Base-by-base conservation (phyloP, 2,888 invertebrate species). In the Ophonus ardosiacus region DNA sequence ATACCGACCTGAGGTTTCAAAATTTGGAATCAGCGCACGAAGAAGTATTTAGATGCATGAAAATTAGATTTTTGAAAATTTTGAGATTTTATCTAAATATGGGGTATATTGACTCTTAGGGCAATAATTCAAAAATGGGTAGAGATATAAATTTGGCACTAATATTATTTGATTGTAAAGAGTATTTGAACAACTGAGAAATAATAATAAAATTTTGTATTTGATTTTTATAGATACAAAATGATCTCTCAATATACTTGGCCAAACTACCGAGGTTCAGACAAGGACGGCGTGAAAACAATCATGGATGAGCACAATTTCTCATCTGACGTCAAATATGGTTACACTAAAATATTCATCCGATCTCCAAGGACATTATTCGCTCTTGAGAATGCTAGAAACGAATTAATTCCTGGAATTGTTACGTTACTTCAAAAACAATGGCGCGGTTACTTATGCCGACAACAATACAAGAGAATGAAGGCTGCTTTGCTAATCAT, bases 191-290 rank as follows among this genome's bases (percentile, higher is more conserved):
- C n/a, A n/a, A n/a, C n/a, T n/a, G n/a, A 51, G 2, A 51, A 51
- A 51, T 51, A 43, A 7, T 10, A 51, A 51, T 51, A 40, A 40
- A 7, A 13, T 13, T 13, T 51, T 10, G 0, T 51, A 51, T 10
- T 51, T 0, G 21, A 59, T 24, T 31, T 80, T 56, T 90, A 38
- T 87, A 95, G 98, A 86, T 99, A 99, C 93, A 99, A 99, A 93
- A 98, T 99, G 97, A 96, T 98, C 88, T 97, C 97, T 0, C 96
- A 96, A 90, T 96, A 96, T 91, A 99, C 99, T 1, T 99, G 99
- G 99, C 99, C 99, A 51, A 98, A 98, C 92, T 99, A 96, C 93
- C 94, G 95, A 85, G 95, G 95, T 81, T 92, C 92, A 81, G 96
- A 96, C 87, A 94, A 94, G 89, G 97, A 98, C 86, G 98, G 98